Percentiles rank a stretch among this genome's conserved stretches.
phyloP scores from a whole-genome alignment of 2,113 vertebrate genomes.

The Cichladusa arquata region DNA sequence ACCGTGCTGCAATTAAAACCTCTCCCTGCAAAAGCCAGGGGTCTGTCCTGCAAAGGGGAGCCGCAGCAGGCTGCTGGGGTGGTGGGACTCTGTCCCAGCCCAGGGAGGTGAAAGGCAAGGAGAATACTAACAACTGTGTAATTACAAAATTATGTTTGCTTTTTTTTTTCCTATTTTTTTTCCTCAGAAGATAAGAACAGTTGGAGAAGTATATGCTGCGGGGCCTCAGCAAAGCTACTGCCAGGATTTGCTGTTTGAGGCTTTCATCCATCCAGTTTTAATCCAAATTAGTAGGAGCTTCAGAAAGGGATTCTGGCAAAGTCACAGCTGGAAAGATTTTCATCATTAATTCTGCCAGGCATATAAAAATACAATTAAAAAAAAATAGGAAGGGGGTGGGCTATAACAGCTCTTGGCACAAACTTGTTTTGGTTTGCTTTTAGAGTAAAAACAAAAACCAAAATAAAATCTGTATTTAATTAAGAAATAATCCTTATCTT shows the following conservation, averaged over 20 bases:
- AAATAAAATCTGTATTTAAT: slow-evolving; percentile 62
- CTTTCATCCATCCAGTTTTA: slow-evolving; percentile 68
- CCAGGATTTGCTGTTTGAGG: slow-evolving; percentile 61
- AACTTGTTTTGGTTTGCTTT: slow-evolving; percentile 22
- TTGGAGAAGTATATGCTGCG: slow-evolving; percentile 53
- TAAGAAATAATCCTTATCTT: slow-evolving; percentile 48
- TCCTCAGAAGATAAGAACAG: slow-evolving; percentile 65
- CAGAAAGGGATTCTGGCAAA: slow-evolving; percentile 67
- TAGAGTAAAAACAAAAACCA: slow-evolving; percentile 33
- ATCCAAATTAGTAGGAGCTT: slow-evolving; percentile 76
- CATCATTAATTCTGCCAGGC: slow-evolving; percentile 65
- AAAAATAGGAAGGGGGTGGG: background rate
- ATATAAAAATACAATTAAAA: slow-evolving; percentile 65
- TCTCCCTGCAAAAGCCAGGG: background rate
- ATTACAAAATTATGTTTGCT: slow-evolving; percentile 34
- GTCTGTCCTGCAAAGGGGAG: background rate
- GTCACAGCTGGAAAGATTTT: slow-evolving; percentile 65
- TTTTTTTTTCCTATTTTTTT: background rate
- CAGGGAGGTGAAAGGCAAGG: background rate
- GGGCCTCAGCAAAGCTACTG: slow-evolving; percentile 52
- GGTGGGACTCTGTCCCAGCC: background rate
- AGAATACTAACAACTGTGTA: background rate
- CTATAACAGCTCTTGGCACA: slow-evolving; percentile 26
- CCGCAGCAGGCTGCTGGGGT: background rate
- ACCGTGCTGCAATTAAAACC: background rate